Conservation (phyloP, 2,113 vertebrate genomes). For the Pipra filicauda region DNA sequence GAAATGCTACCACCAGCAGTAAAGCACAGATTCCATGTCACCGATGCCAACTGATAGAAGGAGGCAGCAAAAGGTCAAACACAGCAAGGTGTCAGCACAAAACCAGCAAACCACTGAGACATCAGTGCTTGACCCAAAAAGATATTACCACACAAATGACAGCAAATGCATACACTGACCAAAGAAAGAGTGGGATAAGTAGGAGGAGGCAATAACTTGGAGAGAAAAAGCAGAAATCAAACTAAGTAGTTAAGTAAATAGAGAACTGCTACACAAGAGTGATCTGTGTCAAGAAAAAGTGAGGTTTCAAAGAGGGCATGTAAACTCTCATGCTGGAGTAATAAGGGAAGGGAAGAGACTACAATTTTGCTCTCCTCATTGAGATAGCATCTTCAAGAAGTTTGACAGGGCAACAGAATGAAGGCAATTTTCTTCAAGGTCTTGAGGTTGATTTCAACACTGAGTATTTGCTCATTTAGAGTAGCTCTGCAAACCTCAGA, state of each 20-base stretch:
- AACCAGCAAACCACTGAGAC: neutral
- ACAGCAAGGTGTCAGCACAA: neutral
- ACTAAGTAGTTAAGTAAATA: neutral
- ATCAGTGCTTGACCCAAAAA: neutral
- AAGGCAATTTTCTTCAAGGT: neutral
- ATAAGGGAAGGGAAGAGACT: neutral
- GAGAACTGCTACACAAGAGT: neutral
- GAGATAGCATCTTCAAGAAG: neutral
- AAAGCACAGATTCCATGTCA: neutral
- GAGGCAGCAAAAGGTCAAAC: neutral
- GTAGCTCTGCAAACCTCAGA: neutral
- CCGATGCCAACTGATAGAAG: accelerated
- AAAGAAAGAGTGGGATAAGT: neutral
- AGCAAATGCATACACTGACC: neutral
- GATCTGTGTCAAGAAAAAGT: neutral
- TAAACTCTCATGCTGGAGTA: neutral
- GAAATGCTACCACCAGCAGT: neutral
- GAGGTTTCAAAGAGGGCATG: neutral
- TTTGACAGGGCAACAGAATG: neutral
- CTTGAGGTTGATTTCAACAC: neutral
- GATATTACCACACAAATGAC: neutral
- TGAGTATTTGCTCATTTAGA: neutral
- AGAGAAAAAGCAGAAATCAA: neutral
- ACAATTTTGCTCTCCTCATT: neutral
- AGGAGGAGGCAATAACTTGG: neutral